Evolutionary conservation across 2,797 vertebrate genomes (phyloP).

Genomic region (Saguinus oedipus): DNA sequence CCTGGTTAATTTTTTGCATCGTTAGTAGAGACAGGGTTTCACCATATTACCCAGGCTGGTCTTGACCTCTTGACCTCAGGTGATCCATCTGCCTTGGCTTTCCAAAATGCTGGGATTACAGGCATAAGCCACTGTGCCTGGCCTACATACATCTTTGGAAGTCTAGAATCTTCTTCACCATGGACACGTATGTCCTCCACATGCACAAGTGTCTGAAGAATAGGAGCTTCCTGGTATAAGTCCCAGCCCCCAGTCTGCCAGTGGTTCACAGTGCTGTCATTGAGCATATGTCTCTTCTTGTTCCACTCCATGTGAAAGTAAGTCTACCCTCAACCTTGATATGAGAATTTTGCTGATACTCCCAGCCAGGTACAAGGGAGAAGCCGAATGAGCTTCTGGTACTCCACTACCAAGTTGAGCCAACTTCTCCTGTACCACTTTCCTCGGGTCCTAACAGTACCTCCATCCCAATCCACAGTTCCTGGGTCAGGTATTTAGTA

Average conservation of each 20-base stretch:
- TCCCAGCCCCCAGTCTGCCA: too few species aligned
- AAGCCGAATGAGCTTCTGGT: neutral
- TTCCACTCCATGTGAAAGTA: too few species aligned
- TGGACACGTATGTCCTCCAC: neutral
- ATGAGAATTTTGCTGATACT: neutral
- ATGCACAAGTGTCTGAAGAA: neutral
- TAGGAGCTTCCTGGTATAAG: too few species aligned
- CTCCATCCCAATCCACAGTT: neutral
- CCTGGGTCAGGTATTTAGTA: neutral
- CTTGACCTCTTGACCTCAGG: too few species aligned
- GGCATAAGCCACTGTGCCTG: too few species aligned
- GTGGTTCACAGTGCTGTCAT: neutral
- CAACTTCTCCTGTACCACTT: neutral
- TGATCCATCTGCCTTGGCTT: too few species aligned
- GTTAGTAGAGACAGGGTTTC: too few species aligned
- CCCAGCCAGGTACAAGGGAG: neutral
- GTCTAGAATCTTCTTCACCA: neutral
- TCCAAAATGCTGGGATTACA: too few species aligned
- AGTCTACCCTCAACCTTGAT: too few species aligned
- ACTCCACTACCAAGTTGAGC: neutral
- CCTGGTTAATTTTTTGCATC: too few species aligned
- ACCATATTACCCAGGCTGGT: neutral
- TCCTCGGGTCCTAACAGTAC: neutral
- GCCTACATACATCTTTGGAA: neutral
- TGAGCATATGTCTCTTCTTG: neutral